These are phyloP conservation scores for Diaprepes abbreviatus DNA, from an alignment of 2,888 invertebrate species.

Conservation along the genomic window DNA sequence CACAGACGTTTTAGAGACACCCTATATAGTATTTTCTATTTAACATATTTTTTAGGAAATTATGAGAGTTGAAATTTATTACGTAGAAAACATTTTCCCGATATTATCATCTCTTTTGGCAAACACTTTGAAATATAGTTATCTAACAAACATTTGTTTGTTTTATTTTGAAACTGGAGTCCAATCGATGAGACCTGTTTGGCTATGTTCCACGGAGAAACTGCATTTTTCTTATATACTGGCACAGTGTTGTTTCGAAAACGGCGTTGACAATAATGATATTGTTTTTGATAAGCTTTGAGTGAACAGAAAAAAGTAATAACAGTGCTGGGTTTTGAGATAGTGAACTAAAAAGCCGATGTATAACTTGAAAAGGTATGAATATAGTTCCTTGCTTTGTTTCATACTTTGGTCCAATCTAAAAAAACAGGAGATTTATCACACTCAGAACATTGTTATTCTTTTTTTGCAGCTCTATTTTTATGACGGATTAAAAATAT, in stretches of 20 bases:
- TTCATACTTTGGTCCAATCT: too few species aligned
- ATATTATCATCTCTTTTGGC: conserved; percentile 8
- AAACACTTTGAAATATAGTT: conserved; percentile 8
- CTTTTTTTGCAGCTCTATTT: too few species aligned
- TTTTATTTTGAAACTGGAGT: conserved; percentile 25
- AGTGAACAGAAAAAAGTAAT: not conserved
- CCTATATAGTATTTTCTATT: too few species aligned
- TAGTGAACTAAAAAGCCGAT: not conserved
- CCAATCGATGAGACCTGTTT: conserved; percentile 30
- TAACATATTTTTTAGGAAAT: too few species aligned
- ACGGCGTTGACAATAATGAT: conserved; percentile 18
- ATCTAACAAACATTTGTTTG: conserved; percentile 17
- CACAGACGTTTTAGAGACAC: too few species aligned
- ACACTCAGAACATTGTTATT: too few species aligned
- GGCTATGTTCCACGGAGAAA: conserved; percentile 31
- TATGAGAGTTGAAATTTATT: not conserved
- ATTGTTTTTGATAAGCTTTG: not conserved
- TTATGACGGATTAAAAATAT: too few species aligned
- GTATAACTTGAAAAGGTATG: conserved; percentile 14
- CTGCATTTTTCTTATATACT: conserved; percentile 20
- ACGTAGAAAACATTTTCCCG: not conserved
- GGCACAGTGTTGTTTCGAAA: conserved; percentile 32
- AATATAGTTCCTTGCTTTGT: too few species aligned
- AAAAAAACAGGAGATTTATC: too few species aligned
- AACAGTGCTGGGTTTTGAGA: not conserved